Conservation (phyloP, 1,140 invertebrate genomes). For the Drosophila tropicalis region DNA sequence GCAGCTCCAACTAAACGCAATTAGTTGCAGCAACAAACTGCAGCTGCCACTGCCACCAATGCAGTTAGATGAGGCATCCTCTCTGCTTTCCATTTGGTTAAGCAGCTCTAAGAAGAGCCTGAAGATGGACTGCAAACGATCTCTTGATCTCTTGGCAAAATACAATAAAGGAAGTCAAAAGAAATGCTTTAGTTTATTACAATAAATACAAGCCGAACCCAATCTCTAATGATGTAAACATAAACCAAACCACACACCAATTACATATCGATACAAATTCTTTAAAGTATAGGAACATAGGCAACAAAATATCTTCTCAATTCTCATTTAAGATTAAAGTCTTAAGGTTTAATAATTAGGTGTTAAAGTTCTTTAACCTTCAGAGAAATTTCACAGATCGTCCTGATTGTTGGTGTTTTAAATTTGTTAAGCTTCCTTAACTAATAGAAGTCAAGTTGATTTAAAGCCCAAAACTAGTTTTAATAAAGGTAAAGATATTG, state of each 20-base stretch:
- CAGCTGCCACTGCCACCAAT: constrained; percentile 53
- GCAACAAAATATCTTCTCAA: too few species aligned
- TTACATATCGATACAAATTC: background rate
- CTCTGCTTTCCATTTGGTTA: constrained; percentile 70
- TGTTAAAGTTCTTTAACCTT: too few species aligned
- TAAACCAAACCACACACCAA: constrained; percentile 6
- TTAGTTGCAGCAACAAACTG: constrained; percentile 80
- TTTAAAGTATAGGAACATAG: background rate
- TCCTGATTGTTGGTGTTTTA: too few species aligned
- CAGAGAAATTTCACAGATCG: too few species aligned
- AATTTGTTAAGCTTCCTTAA: too few species aligned
- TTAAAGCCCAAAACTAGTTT: too few species aligned
- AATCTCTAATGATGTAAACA: constrained; percentile 50
- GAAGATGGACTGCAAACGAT: constrained; percentile 57
- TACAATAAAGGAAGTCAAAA: constrained; percentile 63
- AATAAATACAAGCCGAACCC: constrained; percentile 16
- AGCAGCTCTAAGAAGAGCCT: constrained; percentile 59
- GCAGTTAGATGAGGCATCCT: constrained; percentile 46
- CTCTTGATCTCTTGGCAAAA: constrained; percentile 40
- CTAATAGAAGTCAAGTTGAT: too few species aligned
- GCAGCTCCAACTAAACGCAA: constrained; percentile 72
- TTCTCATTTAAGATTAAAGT: too few species aligned
- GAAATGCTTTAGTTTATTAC: constrained; percentile 37
- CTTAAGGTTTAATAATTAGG: too few species aligned
- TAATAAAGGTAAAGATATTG: too few species aligned